Base-by-base conservation (phyloP, 2,797 vertebrate genomes). In the Benthosema pterotum region DNA sequence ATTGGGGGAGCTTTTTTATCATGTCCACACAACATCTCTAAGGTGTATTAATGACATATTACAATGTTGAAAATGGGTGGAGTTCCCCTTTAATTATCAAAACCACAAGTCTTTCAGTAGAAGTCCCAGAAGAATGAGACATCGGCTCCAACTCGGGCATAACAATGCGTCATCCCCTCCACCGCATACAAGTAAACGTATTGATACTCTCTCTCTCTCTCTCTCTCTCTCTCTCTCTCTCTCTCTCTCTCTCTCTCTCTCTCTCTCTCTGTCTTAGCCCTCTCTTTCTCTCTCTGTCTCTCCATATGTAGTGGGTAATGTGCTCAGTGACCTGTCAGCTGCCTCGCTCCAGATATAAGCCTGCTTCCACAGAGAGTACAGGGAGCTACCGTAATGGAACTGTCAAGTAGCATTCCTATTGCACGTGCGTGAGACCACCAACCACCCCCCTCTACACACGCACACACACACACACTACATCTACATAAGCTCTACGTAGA, bases 51-150 rank as follows among this genome's bases (percentile, higher is more conserved):
- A n/a, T n/a, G n/a, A n/a, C n/a, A n/a, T n/a, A n/a, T n/a, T n/a
- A n/a, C n/a, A n/a, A n/a, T n/a, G n/a, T n/a, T n/a, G n/a, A n/a
- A n/a, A n/a, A n/a, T n/a, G n/a, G n/a, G n/a, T n/a, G n/a, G n/a
- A n/a, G n/a, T n/a, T n/a, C n/a, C n/a, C n/a, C n/a, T n/a, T n/a
- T n/a, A n/a, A n/a, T n/a, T n/a, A n/a, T n/a, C 67, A 67, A 75
- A 71, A 87, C 85, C 68, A 65, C 73, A 85, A 87, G 88, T 88
- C 75, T 84, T 87, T 88, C 82, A 75, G 74, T 62, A 49, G 72
- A 80, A 77, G 75, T 61, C 74, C 79, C 71, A 79, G 69, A 68
- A 67, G 70, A 75, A 67, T 75, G 65, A 80, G 67, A 67, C 67
- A 71, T 57, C 71, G 69, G 28, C 42, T 13, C 70, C 57, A 65